phyloP scores from a whole-genome alignment of 1,140 invertebrate species.

The Phortica variegata region DNA sequence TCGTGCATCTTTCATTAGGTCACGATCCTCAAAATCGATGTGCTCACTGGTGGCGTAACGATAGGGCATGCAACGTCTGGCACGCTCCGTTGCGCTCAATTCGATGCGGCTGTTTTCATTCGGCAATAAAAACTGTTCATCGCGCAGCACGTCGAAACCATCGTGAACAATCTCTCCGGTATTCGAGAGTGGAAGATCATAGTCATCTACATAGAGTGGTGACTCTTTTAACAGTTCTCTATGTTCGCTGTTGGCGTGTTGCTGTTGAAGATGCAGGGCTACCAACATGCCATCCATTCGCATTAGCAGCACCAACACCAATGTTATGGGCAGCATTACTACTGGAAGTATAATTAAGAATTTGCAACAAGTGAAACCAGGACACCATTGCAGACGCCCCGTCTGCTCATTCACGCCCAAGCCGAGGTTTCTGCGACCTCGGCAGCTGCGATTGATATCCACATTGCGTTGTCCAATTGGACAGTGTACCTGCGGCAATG shows the following conservation, averaged over 20 bases:
- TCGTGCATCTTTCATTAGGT: conserved; percentile 52
- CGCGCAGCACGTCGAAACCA: conserved; percentile 34
- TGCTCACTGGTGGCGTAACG: conserved; percentile 35
- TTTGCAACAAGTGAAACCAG: conserved; percentile 50
- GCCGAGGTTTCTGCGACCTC: conserved; percentile 36
- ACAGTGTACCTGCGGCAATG: conserved; percentile 35
- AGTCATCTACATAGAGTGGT: conserved; percentile 26
- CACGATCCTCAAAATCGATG: conserved; percentile 43
- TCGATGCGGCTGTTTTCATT: conserved; percentile 12
- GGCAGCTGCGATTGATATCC: neutral
- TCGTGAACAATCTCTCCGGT: conserved; percentile 25
- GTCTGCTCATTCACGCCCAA: conserved; percentile 49
- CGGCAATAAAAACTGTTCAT: conserved; percentile 39
- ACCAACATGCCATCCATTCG: conserved; percentile 50
- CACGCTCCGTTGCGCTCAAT: conserved; percentile 11
- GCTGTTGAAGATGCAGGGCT: conserved; percentile 33
- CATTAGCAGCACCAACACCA: conserved; percentile 47
- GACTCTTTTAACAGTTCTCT: neutral
- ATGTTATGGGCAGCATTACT: conserved; percentile 47
- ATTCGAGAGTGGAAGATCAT: conserved; percentile 18
- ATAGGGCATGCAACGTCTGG: conserved; percentile 40
- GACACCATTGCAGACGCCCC: conserved; percentile 55
- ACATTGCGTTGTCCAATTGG: neutral
- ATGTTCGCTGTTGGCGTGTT: neutral
- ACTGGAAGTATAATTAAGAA: conserved; percentile 50